Percentiles rank a stretch among this genome's conserved stretches.
These are phyloP conservation scores for Agriopis marginaria DNA, from an alignment of 2,888 invertebrate species.

Conservation along the genomic window DNA sequence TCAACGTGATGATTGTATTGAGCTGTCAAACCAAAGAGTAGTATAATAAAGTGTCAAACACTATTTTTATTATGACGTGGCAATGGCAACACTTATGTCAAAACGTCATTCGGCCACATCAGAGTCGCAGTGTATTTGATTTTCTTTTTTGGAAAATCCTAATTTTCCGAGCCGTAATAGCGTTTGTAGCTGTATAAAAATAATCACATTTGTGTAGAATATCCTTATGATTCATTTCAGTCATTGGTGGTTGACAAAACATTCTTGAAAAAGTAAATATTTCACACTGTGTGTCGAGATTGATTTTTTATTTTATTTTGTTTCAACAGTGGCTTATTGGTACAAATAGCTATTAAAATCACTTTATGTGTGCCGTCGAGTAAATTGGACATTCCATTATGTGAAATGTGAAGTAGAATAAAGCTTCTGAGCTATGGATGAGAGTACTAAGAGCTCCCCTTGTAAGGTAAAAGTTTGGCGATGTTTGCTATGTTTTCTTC, in stretches of 20 bases:
- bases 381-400: constrained; percentile 71
- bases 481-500: constrained; percentile 59
- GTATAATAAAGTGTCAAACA: too few species aligned
- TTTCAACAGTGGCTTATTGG: constrained; percentile 81
- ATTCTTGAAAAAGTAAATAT: constrained; percentile 74
- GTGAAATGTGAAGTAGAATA: constrained; percentile 78
- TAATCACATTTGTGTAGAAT: constrained; percentile 38
- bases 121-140: constrained; percentile 40
- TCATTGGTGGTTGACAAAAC: constrained; percentile 58
- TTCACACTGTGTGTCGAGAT: constrained; percentile 76
- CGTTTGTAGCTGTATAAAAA: constrained; percentile 20
- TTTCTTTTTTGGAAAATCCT: constrained; percentile 58
- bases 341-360: constrained; percentile 78
- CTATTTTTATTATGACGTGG: neutral
- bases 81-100: constrained; percentile 12
- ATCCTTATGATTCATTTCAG: constrained; percentile 46
- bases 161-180: constrained; percentile 36
- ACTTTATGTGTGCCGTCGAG: constrained; percentile 75
- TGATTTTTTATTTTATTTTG: constrained; percentile 81
- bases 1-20: neutral
- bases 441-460: constrained; percentile 80
- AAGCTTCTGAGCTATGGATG: constrained; percentile 79
- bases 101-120: constrained; percentile 54
- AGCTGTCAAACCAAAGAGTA: too few species aligned
- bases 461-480: constrained; percentile 81